Percentiles rank a stretch among this genome's conserved stretches.
These are phyloP conservation scores for Delia radicum DNA, from an alignment of 1,140 invertebrate species.

Conservation along the genomic window DNA sequence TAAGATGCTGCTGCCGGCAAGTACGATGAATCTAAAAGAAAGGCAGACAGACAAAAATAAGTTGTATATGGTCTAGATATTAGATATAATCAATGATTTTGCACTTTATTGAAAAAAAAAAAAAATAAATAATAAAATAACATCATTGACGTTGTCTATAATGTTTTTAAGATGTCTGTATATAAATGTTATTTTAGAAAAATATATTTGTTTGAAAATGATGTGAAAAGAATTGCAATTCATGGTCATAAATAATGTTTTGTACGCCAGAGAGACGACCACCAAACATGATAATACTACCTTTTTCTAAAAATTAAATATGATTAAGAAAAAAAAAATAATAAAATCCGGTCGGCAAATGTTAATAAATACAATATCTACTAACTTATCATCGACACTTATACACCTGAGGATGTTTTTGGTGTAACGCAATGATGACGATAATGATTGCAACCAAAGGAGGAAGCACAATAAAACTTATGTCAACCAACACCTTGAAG, in stretches of 20 bases:
- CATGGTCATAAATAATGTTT: slow-evolving; percentile 27
- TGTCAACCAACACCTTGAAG: slow-evolving; percentile 24
- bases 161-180: background rate
- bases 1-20: no score
- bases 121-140: no score
- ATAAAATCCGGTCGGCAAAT: background rate
- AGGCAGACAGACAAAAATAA: background rate
- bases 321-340: background rate
- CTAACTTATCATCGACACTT: background rate
- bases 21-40: no score
- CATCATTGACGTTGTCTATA: background rate
- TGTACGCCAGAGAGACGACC: slow-evolving; percentile 26
- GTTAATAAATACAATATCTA: background rate
- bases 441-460: background rate
- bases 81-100: background rate
- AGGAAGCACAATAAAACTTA: background rate
- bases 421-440: background rate
- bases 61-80: background rate
- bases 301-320: background rate
- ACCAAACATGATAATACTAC: slow-evolving; percentile 20
- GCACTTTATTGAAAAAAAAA: background rate
- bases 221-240: slow-evolving; percentile 21
- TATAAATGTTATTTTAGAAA: background rate
- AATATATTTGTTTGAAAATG: background rate
- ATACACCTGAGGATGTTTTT: slow-evolving; percentile 15